A percentile compares a stretch with the other conserved stretches of the same genome.
Conservation (phyloP, 92 coral and sea anemone genomes). For the Blastomussa wellsi region DNA sequence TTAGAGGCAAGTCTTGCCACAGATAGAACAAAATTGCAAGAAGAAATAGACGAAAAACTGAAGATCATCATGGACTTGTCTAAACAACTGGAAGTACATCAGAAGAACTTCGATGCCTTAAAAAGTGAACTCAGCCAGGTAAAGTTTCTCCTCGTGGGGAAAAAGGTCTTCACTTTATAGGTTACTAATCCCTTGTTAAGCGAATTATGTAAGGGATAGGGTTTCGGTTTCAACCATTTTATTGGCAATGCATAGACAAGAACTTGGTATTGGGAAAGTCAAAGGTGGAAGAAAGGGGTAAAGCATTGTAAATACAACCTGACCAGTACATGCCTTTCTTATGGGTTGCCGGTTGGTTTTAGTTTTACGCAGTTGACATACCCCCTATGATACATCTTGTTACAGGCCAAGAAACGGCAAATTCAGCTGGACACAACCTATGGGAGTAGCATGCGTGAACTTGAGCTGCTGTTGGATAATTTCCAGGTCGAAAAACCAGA, state of each 20-base stretch:
- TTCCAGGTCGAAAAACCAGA: conserved; percentile 79
- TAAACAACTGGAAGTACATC: conserved; percentile 92
- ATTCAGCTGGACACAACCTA: conserved; percentile 90
- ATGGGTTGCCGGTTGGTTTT: neutral
- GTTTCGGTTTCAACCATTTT: no score
- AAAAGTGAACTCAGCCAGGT: conserved; percentile 89
- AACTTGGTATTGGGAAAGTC: neutral
- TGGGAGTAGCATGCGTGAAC: conserved; percentile 87
- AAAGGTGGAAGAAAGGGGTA: neutral
- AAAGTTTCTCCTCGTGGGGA: neutral
- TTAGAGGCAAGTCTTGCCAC: conserved; percentile 67
- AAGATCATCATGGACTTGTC: conserved; percentile 76
- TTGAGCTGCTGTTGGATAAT: conserved; percentile 83
- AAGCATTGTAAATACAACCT: neutral
- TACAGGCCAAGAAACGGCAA: conserved; percentile 90
- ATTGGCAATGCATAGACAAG: no score
- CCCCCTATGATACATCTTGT: neutral
- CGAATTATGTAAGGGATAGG: no score
- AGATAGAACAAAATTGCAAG: conserved; percentile 65
- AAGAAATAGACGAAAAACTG: conserved; percentile 82
- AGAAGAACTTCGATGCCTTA: conserved; percentile 92
- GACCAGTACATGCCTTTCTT: neutral
- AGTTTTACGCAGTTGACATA: neutral
- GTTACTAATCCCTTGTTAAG: no score
- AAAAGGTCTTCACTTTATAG: neutral